Base-by-base conservation (phyloP, 2,113 vertebrate genomes). In the Galemys pyrenaicus region DNA sequence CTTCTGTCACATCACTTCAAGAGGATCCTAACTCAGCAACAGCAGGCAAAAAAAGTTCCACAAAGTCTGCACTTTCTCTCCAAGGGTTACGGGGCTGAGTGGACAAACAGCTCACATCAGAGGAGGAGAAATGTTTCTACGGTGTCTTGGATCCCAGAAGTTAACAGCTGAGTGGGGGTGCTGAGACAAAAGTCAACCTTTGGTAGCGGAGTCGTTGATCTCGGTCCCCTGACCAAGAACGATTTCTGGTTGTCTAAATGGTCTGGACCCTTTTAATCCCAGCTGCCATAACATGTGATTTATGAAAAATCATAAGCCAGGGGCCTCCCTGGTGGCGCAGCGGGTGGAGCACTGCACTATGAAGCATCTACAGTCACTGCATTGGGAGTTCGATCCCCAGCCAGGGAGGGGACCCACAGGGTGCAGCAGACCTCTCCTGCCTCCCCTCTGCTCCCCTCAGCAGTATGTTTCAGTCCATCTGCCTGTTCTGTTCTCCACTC, bases 41-140 rank as follows among this genome's bases (percentile, higher is more conserved):
- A 35, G 60, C 65, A 71, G 71, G 91, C 85, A 87, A 35, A n/a
- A n/a, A n/a, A n/a, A 37, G 54, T 64, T 93, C 73, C 73, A 41
- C 15, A 17, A 87, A 90, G 58, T 12, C n/a, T 58, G 28, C 0
- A 65, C 54, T 92, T 80, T 71, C 32, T 49, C 77, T 87, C 65
- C 54, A 19, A 75, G 88, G 54, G 58, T 62, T 24, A 41, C 77
- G 81, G 88, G 68, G 71, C 13, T 90, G 32, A 73, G 54, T 62
- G 32, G 11, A 90, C 22, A 95, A 49, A 94, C 44, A 35, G 49
- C 2, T 3, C 35, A 80, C 64, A 94, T 56, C 22, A 71, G n/a
- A 68, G 41, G n/a, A 32, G 9, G 37, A 68, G 51, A 74, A 28
- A 58, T 54, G 62, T 35, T 93, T 62, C 44, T 12, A 74, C 39